Percentiles rank a stretch among this genome's conserved stretches.
These are phyloP conservation scores for Onychomys torridus DNA, from an alignment of 2,797 vertebrate species.

Conservation along the genomic window DNA sequence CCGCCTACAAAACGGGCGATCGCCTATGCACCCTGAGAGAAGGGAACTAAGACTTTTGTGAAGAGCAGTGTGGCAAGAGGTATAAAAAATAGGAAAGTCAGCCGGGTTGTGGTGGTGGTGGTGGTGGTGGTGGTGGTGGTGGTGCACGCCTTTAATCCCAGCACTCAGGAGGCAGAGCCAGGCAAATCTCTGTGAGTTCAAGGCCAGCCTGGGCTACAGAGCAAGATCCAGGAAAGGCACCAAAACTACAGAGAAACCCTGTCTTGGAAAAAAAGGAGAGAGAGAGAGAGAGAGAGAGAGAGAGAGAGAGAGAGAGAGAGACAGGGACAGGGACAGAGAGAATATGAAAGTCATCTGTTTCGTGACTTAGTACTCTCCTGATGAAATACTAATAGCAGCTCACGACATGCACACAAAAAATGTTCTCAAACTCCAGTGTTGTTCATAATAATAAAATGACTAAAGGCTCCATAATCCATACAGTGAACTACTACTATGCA, in stretches of 20 bases:
- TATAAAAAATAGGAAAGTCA: background rate
- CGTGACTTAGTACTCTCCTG: background rate
- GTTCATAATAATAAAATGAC: background rate
- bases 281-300: no score
- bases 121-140: no score
- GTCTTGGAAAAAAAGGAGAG: no score
- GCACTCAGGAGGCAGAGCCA: no score
- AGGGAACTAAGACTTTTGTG: slow-evolving; percentile 38
- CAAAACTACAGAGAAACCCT: no score
- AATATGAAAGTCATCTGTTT: background rate
- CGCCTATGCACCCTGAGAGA: background rate
- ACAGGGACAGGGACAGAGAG: no score
- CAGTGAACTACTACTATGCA: slow-evolving; percentile 11
- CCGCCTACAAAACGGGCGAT: slow-evolving; percentile 7
- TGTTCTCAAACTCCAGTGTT: background rate
- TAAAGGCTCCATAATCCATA: background rate
- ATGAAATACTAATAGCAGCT: slow-evolving; percentile 14
- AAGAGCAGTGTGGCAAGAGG: slow-evolving; percentile 10
- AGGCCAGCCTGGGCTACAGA: no score
- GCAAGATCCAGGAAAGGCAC: no score
- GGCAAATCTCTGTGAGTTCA: no score
- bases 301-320: no score
- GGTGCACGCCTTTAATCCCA: no score
- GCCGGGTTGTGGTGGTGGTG: no score
- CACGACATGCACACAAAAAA: background rate